Base-by-base conservation (phyloP, 1,140 invertebrate species). In the Drosophila punjabiensis region DNA sequence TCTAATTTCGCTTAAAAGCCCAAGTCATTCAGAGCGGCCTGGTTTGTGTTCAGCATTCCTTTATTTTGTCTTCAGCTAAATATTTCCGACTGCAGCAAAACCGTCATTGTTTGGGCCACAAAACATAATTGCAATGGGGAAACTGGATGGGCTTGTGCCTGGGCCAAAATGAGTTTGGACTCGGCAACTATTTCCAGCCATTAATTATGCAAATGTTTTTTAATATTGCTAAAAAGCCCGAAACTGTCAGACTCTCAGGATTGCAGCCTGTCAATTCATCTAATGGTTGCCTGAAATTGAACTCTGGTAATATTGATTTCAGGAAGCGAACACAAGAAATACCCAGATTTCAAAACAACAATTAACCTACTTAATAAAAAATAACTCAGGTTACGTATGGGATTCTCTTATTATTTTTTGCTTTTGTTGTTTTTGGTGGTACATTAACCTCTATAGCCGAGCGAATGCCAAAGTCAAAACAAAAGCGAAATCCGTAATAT, bases 121-220 rank as follows among this genome's bases (percentile, higher is more conserved):
- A 65, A 66, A 71, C 62, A 80, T 80, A 80, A 80, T 80, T 80
- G 76, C 77, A 80, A 62, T 79, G 37, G 55, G 30, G 24, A 16
- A 35, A 69, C 48, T 52, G 76, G 63, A 47, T 41, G 76, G 67
- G 33, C 53, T 37, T 55, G 30, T 7, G 52, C 52, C 10, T 63
- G 18, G 61, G 30, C 60, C 68, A 33, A 69, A 73, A 73, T 55
- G 48, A 69, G 69, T 69, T 50, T 24, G 35, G 30, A 56, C 45
- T 43, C 45, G 48, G 64, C 58, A 66, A 79, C 77, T 89, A 88
- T 88, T 81, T 85, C 60, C 67, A 79, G 78, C 52, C 81, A 88
- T 88, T 89, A 88, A 88, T 88, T 88, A 88, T 81, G 81, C 52
- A 71, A 83, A 85, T 81, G 73, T 64, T 89, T 87, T 74, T 88